Base-by-base conservation (phyloP, 2,113 vertebrate genomes). In the Laterallus jamaicensis region DNA sequence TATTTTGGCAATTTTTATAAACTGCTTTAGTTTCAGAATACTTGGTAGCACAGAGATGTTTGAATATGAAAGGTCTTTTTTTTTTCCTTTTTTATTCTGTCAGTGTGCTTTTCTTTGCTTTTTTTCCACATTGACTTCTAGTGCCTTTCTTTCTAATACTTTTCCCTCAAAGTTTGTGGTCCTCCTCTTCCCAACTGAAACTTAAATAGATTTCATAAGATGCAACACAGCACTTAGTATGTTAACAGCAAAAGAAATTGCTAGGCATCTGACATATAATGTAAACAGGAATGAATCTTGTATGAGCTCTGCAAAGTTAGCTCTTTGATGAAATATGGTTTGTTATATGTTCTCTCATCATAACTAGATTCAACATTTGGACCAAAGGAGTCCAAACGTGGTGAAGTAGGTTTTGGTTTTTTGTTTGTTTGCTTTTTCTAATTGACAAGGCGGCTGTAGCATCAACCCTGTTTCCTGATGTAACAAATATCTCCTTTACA, bases 261-360 rank as follows among this genome's bases (percentile, higher is more conserved):
- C 64, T 70, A n/a, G 68, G 73, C 78, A 88, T 64, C 64, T 96
- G 94, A 92, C 90, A 81, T 71, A 17, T 78, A 94, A 90, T 35
- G 55, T 90, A 96, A 93, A 83, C 64, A 94, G 71, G 60, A 90
- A 91, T 88, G 37, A 93, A 95, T 94, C 86, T 88, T 96, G 62
- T 68, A 93, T 94, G 73, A 92, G 91, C 67, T 49, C 79, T 93
- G 66, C 79, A 96, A 55, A 95, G 47, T 87, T 81, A 92, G 67
- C 49, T 92, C 76, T 94, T 96, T 93, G 81, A 89, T 92, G 84
- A 82, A 82, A 68, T 87, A 86, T 13, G 20, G 78, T 70, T 86
- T 95, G 17, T 88, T 95, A 10, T 28, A 52, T 56, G 55, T 83
- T 95, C 66, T 92, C 73, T 92, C 75, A 56, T 92, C 56, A 44